A percentile compares a stretch with the other conserved stretches of the same genome.
Conservation (phyloP, 2,113 vertebrate genomes). For the Hipposideros armiger region DNA sequence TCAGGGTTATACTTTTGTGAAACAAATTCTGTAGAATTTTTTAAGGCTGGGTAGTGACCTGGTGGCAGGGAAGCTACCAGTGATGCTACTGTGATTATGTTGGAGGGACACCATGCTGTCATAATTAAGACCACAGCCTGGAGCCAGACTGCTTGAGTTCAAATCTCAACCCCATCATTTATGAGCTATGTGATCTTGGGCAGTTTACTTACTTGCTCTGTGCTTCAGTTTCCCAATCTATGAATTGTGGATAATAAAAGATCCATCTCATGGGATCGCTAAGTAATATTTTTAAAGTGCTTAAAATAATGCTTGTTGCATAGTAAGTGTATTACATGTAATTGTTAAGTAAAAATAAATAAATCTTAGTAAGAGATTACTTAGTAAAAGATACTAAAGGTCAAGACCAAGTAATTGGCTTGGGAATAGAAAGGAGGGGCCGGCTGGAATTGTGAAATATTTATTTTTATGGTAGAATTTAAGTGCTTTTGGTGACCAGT, state of each 20-base stretch:
- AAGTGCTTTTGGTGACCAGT: not conserved
- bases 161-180: not conserved
- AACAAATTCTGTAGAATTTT: not conserved
- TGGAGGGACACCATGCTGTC: not conserved
- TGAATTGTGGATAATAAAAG: not conserved
- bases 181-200: not conserved
- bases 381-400: not conserved
- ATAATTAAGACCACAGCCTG: not conserved
- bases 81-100: not conserved
- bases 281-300: not conserved
- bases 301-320: not conserved
- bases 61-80: not conserved
- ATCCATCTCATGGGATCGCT: not conserved
- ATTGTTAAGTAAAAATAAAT: slow-evolving; percentile 46
- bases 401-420: not conserved
- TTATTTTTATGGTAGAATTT: slow-evolving; percentile 21
- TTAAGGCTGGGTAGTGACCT: not conserved
- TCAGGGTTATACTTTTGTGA: not conserved
- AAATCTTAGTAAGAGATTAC: not conserved
- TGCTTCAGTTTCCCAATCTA: not conserved
- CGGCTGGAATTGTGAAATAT: slow-evolving; percentile 14
- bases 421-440: not conserved
- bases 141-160: not conserved
- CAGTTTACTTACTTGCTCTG: not conserved
- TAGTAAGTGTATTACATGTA: not conserved